Base-by-base conservation (phyloP, 2,888 invertebrate species). In the Calameuta filiformis region DNA sequence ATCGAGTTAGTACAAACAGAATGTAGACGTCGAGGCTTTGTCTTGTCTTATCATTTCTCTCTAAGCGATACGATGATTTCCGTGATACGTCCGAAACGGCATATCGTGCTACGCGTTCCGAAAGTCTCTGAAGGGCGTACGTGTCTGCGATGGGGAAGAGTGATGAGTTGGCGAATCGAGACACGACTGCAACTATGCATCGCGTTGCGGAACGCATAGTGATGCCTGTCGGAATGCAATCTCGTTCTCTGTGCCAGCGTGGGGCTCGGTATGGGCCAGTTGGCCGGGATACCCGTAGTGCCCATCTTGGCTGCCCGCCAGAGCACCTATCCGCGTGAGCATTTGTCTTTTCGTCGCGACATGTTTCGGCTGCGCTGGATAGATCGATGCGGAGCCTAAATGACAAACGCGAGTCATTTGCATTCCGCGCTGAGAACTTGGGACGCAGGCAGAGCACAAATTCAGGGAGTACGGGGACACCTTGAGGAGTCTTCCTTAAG, bases 321-420 rank as follows among this genome's bases (percentile, higher is more conserved):
- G 84, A 82, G 81, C 83, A 84, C 86, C 87, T 85, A 85, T 89
- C 87, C 85, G 79, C 86, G 83, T 82, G 79, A 81, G 85, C 87
- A 88, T 88, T 82, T 82, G 88, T 89, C 89, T 88, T 89, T 89
- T 88, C 89, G 84, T 86, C 88, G 84, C 87, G 84, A 85, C 87
- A 81, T 83, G 85, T 81, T 85, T 81, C 84, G 83, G 79, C 82
- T 81, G 82, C 82, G 81, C 80, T 82, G 83, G 82, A 83, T 85
- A 84, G 88, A 89, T 89, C 87, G 89, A 89, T 87, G 87, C 85
- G 81, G 81, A 83, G 79, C 85, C 84, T 84, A 83, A 86, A 86
- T 87, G 86, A 85, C 86, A 82, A 80, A 83, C 80, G 82, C 84
- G 84, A 85, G 82, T 84, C 83, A 88, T 88, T 84, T 79, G 87